Conservation (phyloP, 1,140 invertebrate genomes). For the Phortica variegata region DNA sequence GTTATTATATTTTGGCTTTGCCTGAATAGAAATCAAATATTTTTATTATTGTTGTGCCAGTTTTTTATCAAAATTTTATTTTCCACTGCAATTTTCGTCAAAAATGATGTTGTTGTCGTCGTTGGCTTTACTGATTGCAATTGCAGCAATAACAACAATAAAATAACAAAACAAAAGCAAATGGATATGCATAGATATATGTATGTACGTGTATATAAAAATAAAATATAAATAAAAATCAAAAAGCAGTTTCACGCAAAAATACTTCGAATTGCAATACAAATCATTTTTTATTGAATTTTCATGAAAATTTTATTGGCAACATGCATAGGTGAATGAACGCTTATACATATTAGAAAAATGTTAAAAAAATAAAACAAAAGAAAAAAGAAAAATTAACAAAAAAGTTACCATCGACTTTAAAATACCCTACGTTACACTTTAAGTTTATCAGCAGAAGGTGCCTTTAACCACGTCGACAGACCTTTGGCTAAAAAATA, state of each 20-base stretch:
- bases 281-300: slow-evolving; percentile 55
- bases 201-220: no score
- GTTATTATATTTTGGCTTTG: no score
- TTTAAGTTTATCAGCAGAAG: not conserved
- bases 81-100: no score
- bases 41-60: no score
- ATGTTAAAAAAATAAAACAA: slow-evolving; percentile 2
- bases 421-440: not conserved
- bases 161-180: no score
- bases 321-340: slow-evolving; percentile 40
- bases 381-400: not conserved
- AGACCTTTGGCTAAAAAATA: no score
- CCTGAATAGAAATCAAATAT: no score
- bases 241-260: slow-evolving; percentile 15
- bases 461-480: no score
- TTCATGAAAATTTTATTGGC: slow-evolving; percentile 52
- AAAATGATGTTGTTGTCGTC: no score
- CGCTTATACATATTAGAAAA: slow-evolving; percentile 10
- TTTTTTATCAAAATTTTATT: no score
- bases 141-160: slow-evolving; percentile 42
- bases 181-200: no score
- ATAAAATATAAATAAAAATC: slow-evolving; percentile 22
- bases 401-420: not conserved
- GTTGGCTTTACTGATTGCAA: slow-evolving; percentile 30
- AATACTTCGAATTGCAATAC: slow-evolving; percentile 18